phyloP scores from a whole-genome alignment of 2,888 invertebrate genomes.

The Myathropa florea region DNA sequence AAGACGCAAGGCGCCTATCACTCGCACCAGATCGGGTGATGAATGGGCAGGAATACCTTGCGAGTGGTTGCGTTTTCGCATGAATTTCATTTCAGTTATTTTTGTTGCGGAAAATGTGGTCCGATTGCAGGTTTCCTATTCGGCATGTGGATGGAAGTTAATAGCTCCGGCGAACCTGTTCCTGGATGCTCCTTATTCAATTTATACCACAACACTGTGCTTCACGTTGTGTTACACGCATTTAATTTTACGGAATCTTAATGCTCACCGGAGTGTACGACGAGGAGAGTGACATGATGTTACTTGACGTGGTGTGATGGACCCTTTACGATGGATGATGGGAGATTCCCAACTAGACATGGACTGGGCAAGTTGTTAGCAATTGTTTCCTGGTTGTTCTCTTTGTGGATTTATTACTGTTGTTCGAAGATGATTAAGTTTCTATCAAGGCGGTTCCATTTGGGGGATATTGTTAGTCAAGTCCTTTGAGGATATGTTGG shows the following conservation, averaged over 20 bases:
- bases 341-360: slow-evolving; percentile 17
- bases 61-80: slow-evolving; percentile 32
- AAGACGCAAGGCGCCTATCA: slow-evolving; percentile 20
- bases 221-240: slow-evolving; percentile 29
- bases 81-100: slow-evolving; percentile 49
- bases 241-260: slow-evolving; percentile 53
- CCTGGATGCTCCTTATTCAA: slow-evolving; percentile 3
- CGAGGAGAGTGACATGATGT: slow-evolving; percentile 35
- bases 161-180: slow-evolving; percentile 33
- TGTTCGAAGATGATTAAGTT: not conserved
- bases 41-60: slow-evolving; percentile 37
- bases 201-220: slow-evolving; percentile 24
- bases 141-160: slow-evolving; percentile 9
- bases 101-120: slow-evolving; percentile 36
- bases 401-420: not conserved
- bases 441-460: not conserved
- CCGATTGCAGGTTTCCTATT: slow-evolving; percentile 25
- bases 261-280: slow-evolving; percentile 30
- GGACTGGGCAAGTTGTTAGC: not conserved
- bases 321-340: not conserved
- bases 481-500: not conserved
- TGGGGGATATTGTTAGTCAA: not conserved
- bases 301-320: not conserved
- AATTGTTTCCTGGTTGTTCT: not conserved
- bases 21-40: slow-evolving; percentile 50